Evolutionary conservation across 2,113 vertebrate species (phyloP).

Genomic region (Chaetorhynchus papuensis): DNA sequence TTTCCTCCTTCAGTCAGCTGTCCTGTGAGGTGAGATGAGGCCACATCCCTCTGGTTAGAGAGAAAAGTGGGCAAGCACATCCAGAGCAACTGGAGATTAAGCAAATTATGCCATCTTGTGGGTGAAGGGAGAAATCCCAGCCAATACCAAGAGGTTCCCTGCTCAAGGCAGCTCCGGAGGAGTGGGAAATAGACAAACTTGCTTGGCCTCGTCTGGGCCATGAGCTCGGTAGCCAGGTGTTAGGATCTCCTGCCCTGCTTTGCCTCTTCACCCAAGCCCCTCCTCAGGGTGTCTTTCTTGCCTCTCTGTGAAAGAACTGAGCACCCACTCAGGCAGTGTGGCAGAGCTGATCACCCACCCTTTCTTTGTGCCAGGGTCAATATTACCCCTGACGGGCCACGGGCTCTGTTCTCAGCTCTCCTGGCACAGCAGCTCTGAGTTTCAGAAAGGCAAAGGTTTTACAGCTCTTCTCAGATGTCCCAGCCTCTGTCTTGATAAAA

Average conservation of each 20-base stretch:
- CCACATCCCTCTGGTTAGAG: not conserved
- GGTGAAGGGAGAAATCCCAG: not conserved
- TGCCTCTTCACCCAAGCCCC: not conserved
- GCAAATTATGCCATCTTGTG: constrained; percentile 16
- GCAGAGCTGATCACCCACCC: not conserved
- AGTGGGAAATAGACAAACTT: not conserved
- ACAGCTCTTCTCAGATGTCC: not conserved
- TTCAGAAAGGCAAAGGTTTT: not conserved
- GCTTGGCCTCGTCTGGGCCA: not conserved
- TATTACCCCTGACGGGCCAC: fast-evolving
- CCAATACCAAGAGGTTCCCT: fast-evolving
- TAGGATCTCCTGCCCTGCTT: not conserved
- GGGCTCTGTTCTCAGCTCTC: not conserved
- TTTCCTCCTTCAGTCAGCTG: not conserved
- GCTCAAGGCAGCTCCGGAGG: fast-evolving
- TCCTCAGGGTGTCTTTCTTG: not conserved
- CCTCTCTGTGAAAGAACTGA: not conserved
- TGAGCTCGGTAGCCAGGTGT: not conserved
- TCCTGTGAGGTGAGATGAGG: not conserved
- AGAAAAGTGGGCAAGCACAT: not conserved
- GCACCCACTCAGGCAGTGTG: not conserved
- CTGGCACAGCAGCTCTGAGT: not conserved
- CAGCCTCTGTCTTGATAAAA: not conserved
- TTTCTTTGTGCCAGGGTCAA: fast-evolving
- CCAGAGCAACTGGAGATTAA: not conserved